Percentiles rank a stretch among this genome's conserved stretches.
Evolutionary conservation across 2,113 vertebrate species (phyloP).

Genomic region (Pollachius pollachius): DNA sequence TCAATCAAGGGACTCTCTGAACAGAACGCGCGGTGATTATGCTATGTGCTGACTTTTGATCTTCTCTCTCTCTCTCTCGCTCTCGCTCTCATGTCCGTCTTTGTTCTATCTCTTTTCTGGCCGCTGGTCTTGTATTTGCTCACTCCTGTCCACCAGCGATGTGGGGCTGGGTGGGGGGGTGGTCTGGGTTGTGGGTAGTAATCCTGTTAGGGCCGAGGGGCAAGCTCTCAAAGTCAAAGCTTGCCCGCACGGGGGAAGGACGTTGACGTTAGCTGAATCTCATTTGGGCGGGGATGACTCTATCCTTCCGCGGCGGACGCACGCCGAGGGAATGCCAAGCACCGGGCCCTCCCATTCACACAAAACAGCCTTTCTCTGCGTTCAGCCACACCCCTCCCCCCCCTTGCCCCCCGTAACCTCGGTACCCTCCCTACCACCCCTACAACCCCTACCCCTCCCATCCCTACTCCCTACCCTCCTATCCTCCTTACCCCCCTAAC

Average conservation of each 20-base stretch:
- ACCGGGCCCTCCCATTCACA: slow-evolving; percentile 20
- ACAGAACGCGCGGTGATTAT: slow-evolving; percentile 50
- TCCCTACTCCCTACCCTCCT: too few species aligned
- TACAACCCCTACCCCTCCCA: slow-evolving; percentile 22
- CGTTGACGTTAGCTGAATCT: slow-evolving; percentile 53
- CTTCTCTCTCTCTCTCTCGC: slow-evolving; percentile 23
- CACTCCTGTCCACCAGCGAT: slow-evolving; percentile 3
- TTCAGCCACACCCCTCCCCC: not conserved
- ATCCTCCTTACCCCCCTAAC: too few species aligned
- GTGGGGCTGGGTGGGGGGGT: too few species aligned
- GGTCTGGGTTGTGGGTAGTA: slow-evolving; percentile 22
- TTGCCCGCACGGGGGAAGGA: slow-evolving; percentile 36
- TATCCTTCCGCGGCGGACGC: slow-evolving; percentile 47
- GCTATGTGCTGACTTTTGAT: slow-evolving; percentile 46
- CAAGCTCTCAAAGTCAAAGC: slow-evolving; percentile 55
- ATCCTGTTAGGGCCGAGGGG: slow-evolving; percentile 58
- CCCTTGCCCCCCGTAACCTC: slow-evolving; percentile 5
- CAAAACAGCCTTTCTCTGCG: slow-evolving; percentile 59
- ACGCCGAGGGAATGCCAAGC: slow-evolving; percentile 66
- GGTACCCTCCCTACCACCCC: too few species aligned
- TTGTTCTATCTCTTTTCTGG: slow-evolving; percentile 18
- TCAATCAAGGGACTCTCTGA: slow-evolving; percentile 50
- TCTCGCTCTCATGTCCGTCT: slow-evolving; percentile 8
- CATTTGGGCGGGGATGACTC: slow-evolving; percentile 60
- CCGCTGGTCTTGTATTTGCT: slow-evolving; percentile 16